phyloP scores from a whole-genome alignment of 2,113 vertebrate genomes.

The Steatornis caripensis region DNA sequence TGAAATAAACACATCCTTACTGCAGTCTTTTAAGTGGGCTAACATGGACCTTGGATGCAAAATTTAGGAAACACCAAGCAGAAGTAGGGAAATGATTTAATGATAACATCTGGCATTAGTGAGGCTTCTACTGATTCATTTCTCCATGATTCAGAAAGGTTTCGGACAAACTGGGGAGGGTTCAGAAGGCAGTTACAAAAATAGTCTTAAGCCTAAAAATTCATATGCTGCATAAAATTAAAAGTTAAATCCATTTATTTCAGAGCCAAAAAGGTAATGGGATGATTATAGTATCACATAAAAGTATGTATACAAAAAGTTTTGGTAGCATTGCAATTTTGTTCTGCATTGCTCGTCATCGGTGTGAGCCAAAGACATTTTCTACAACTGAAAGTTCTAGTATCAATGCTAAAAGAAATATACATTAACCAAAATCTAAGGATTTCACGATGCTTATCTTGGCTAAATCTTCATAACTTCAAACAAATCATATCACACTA shows the following conservation, averaged over 20 bases:
- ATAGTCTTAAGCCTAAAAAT: neutral
- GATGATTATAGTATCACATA: neutral
- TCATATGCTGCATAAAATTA: neutral
- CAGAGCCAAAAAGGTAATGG: neutral
- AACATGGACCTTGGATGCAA: neutral
- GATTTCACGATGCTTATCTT: neutral
- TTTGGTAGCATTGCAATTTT: neutral
- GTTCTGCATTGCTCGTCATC: neutral
- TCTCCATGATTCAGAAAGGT: slow-evolving; percentile 28
- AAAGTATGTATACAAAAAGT: neutral
- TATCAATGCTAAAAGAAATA: neutral
- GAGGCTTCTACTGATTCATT: slow-evolving; percentile 23
- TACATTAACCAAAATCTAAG: neutral
- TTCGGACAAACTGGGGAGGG: neutral
- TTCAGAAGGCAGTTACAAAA: neutral
- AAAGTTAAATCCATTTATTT: neutral
- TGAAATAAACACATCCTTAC: neutral
- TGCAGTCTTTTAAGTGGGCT: neutral
- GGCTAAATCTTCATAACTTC: neutral
- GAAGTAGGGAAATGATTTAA: slow-evolving; percentile 41
- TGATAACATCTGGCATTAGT: slow-evolving; percentile 25
- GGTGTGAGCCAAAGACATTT: neutral
- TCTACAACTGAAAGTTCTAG: neutral
- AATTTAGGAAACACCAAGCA: slow-evolving; percentile 9
- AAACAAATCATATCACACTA: neutral